A percentile compares a stretch with the other conserved stretches of the same genome.
Evolutionary conservation across 1,140 invertebrate genomes (phyloP).

Genomic region (Leptinotarsa undecemlineata): DNA sequence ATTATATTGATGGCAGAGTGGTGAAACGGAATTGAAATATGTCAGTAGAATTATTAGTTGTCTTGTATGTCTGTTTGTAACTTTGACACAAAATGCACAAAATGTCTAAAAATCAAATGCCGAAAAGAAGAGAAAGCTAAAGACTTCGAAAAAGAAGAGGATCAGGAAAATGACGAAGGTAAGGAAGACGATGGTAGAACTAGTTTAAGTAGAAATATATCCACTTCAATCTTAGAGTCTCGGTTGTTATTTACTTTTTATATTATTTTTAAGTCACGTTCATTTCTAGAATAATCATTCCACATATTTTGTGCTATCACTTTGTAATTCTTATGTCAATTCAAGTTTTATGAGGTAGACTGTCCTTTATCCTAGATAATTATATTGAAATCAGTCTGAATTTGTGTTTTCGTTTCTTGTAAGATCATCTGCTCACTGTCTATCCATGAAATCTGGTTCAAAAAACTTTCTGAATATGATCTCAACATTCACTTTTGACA

Average conservation of each 20-base stretch:
- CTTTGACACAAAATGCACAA: no score
- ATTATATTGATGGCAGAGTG: no score
- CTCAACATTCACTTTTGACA: not conserved
- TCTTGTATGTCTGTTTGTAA: no score
- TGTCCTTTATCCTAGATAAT: not conserved
- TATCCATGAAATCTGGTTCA: not conserved
- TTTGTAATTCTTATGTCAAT: not conserved
- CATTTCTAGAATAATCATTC: not conserved
- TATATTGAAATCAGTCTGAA: conserved; percentile 2
- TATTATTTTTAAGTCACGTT: not conserved
- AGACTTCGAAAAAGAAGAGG: conserved; percentile 44
- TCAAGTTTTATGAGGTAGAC: not conserved
- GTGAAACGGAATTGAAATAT: no score
- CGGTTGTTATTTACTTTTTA: not conserved
- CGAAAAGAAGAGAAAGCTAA: conserved; percentile 43
- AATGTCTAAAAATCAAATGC: no score
- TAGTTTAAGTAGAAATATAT: not conserved
- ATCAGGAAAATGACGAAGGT: conserved; percentile 36
- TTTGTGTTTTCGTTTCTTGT: not conserved
- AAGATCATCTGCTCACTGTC: not conserved
- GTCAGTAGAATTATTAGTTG: no score
- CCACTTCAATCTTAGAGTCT: not conserved
- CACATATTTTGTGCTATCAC: not conserved
- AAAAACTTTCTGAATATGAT: not conserved
- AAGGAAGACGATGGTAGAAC: conserved; percentile 38